Evolutionary conservation across 2,113 vertebrate genomes (phyloP), one percentile per base, ranked within the genome.

Genomic region (Rhinoderma darwinii): DNA sequence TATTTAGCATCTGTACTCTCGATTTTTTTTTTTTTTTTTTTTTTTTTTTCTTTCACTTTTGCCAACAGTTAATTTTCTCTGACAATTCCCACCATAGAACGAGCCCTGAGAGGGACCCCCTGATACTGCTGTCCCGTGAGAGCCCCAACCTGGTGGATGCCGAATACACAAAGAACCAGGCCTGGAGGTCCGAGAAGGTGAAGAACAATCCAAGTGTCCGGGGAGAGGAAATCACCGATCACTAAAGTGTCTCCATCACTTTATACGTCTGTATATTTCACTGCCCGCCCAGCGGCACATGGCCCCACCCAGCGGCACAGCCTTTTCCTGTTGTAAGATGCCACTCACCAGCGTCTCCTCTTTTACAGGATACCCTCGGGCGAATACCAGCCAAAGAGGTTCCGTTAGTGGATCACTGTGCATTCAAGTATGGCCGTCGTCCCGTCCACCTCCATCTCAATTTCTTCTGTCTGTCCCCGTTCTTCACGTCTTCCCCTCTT

Each of bases 131-230:
- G 8, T 99, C 98, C 89, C 96, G 97, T 91, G 95, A 97, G 78
- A 91, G 92, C 72, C 97, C 96, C 0, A 94, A 96, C 20, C 95
- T 99, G 66, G 96, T 99, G 88, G 97, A 99, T 32, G 98, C 98
- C 0, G 97, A 97, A 66, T 99, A 99, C 91, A 99, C 98, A 7
- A 99, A 99, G 92, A 99, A 99, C 91, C 98, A 99, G 90, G 98
- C 98, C 91, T 99, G 98, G 98, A 99, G 96, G 90, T 99, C 98
- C 88, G 97, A 99, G 91, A 97, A 95, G 96, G 98, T 99, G 90
- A 88, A 6, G 20, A 15, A 14, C 27, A 1, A n/a, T 25, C 51
- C 17, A 14, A 2, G 6, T 18, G 51, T 20, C 51, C 88, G 86
- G 51, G 17, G 30, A 3, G 14, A 63, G n/a, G n/a, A 22, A 32